Percentiles rank a stretch among this genome's conserved stretches.
These are phyloP conservation scores for Aspidoscelis tigris DNA, from an alignment of 2,113 vertebrate species.

Conservation along the genomic window DNA sequence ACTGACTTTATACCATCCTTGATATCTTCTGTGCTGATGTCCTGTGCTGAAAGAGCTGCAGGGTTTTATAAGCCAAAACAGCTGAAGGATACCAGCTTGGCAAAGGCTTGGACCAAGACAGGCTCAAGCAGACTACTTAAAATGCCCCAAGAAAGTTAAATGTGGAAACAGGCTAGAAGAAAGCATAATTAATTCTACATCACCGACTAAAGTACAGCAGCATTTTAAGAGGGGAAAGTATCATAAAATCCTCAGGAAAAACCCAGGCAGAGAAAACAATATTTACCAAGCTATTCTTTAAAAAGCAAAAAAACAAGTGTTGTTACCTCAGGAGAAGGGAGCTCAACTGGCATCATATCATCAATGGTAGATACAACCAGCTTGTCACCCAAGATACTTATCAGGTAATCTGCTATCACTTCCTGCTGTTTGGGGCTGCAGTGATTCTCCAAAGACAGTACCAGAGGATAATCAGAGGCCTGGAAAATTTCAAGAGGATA, in stretches of 20 bases:
- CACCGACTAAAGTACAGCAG: neutral
- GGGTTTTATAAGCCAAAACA: neutral
- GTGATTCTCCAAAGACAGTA: slow-evolving; percentile 91
- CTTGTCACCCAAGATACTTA: slow-evolving; percentile 78
- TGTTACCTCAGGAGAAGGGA: slow-evolving; percentile 90
- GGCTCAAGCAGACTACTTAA: too few species aligned
- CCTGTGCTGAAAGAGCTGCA: neutral
- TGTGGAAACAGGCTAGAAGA: neutral
- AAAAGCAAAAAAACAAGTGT: neutral
- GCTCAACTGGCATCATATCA: slow-evolving; percentile 40
- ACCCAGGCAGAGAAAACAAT: neutral
- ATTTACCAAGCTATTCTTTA: neutral
- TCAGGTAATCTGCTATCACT: slow-evolving; percentile 80
- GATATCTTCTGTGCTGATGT: too few species aligned
- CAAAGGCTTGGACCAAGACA: too few species aligned
- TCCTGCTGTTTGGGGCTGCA: slow-evolving; percentile 85
- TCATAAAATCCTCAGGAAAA: neutral
- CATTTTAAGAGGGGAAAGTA: neutral
- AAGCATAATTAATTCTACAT: neutral
- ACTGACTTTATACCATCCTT: too few species aligned
- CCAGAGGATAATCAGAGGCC: slow-evolving; percentile 85
- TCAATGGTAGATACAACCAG: slow-evolving; percentile 76
- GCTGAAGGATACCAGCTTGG: neutral
- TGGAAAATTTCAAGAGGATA: slow-evolving; percentile 62
- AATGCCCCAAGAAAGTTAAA: too few species aligned